phyloP scores from a whole-genome alignment of 2,888 invertebrate species.

The Tanypteryx hageni region DNA sequence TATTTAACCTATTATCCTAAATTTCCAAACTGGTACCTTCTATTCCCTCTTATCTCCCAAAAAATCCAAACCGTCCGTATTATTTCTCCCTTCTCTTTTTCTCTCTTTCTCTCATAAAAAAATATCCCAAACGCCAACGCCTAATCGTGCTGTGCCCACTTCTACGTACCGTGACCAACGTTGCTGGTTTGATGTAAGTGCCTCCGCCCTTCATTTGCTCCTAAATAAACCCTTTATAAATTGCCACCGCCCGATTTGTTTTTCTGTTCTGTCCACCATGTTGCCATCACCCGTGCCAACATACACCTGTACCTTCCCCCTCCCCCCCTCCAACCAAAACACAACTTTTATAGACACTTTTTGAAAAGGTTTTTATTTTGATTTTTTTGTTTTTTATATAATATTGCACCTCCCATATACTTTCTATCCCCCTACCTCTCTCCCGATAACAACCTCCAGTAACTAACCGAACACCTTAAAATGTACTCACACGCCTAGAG shows the following conservation, averaged over 20 bases:
- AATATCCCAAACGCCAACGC: constrained; percentile 43
- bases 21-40: neutral
- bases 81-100: neutral
- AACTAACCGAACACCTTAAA: neutral
- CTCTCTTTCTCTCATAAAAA: constrained; percentile 28
- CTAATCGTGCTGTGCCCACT: constrained; percentile 54
- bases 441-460: neutral
- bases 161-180: constrained; percentile 58
- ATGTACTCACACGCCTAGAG: constrained; percentile 46
- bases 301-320: neutral
- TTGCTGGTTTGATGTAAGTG: constrained; percentile 63
- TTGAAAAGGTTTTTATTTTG: neutral
- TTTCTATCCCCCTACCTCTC: neutral
- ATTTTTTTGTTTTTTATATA: neutral
- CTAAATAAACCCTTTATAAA: neutral
- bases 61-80: neutral
- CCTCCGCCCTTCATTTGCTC: constrained; percentile 42
- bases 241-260: constrained; percentile 2
- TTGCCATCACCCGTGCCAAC: neutral
- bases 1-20: no score
- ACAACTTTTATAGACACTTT: neutral
- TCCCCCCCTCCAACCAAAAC: neutral
- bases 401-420: neutral
- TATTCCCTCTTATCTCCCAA: neutral
- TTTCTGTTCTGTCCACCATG: neutral